Conservation (phyloP, 2,888 invertebrate genomes). For the Phyllotreta cruciferae region DNA sequence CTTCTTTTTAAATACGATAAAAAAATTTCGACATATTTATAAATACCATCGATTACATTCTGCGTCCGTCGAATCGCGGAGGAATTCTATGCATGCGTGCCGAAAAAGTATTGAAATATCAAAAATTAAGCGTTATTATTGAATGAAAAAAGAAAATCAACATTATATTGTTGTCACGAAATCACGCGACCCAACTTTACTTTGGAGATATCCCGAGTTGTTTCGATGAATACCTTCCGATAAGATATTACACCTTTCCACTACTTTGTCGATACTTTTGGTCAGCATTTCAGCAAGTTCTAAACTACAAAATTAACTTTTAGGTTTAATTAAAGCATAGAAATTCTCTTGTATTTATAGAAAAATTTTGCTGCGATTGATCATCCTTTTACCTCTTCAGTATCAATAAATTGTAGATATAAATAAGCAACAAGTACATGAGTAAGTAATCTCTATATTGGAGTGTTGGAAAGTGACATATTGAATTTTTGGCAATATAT, state of each 20-base stretch:
- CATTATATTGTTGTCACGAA: constrained; percentile 47
- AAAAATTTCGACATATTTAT: too few relatives aligned
- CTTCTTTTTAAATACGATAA: too few relatives aligned
- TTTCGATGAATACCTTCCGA: constrained; percentile 44
- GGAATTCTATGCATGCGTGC: constrained; percentile 27
- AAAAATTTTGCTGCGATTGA: too few relatives aligned
- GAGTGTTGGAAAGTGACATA: too few relatives aligned
- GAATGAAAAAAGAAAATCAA: constrained; percentile 43
- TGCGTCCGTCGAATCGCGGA: background rate
- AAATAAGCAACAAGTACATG: too few relatives aligned
- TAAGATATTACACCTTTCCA: constrained; percentile 35
- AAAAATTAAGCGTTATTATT: constrained; percentile 43
- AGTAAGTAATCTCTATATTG: too few relatives aligned
- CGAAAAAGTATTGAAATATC: constrained; percentile 42
- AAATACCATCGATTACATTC: background rate
- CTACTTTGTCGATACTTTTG: constrained; percentile 15
- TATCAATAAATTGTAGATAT: too few relatives aligned
- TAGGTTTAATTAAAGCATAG: too few relatives aligned
- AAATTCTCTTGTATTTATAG: too few relatives aligned
- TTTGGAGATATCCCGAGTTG: constrained; percentile 51
- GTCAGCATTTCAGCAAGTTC: constrained; percentile 22
- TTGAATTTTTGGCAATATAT: background rate
- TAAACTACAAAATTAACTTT: background rate
- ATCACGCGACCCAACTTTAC: constrained; percentile 47
- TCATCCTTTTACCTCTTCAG: too few relatives aligned